phyloP scores from a whole-genome alignment of 92 coral and sea anemone genomes.

The Porites lobata region DNA sequence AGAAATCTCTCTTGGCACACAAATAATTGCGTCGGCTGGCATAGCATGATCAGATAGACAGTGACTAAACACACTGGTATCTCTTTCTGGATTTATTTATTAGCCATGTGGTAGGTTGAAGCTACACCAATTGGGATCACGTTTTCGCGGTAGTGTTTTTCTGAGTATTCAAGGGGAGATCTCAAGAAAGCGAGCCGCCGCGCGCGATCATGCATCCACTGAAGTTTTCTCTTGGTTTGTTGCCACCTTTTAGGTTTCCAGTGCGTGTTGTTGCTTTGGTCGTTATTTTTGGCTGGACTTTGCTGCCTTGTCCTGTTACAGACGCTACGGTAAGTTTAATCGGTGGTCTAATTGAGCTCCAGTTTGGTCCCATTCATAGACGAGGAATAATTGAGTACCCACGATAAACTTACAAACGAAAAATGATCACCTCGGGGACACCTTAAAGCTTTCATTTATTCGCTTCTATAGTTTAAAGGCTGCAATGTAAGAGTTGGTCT shows the following conservation, averaged over 20 bases:
- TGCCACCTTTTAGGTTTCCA: constrained; percentile 53
- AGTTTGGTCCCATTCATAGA: background rate
- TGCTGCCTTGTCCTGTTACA: constrained; percentile 48
- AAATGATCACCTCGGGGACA: too few relatives aligned
- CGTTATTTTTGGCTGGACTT: constrained; percentile 27
- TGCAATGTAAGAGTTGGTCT: background rate
- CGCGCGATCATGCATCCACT: constrained; percentile 16
- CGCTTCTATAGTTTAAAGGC: background rate
- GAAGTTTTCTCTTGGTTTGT: background rate
- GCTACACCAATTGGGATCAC: background rate
- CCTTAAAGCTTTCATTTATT: background rate
- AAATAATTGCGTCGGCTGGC: background rate
- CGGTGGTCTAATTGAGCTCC: background rate
- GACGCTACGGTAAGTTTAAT: constrained; percentile 64
- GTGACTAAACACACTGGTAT: constrained; percentile 5
- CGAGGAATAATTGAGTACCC: too few relatives aligned
- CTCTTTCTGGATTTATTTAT: constrained; percentile 29
- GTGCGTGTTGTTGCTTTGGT: constrained; percentile 53
- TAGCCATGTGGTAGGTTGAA: constrained; percentile 38
- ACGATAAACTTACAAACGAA: too few relatives aligned
- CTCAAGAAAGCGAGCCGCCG: constrained; percentile 9
- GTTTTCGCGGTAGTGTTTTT: background rate
- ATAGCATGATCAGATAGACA: constrained; percentile 43
- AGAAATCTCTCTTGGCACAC: constrained; percentile 32
- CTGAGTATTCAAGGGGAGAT: constrained; percentile 10